Evolutionary conservation across 2,113 vertebrate species (phyloP), one percentile per base, ranked within the genome.

Genomic region (Ceuthmochares aereus): DNA sequence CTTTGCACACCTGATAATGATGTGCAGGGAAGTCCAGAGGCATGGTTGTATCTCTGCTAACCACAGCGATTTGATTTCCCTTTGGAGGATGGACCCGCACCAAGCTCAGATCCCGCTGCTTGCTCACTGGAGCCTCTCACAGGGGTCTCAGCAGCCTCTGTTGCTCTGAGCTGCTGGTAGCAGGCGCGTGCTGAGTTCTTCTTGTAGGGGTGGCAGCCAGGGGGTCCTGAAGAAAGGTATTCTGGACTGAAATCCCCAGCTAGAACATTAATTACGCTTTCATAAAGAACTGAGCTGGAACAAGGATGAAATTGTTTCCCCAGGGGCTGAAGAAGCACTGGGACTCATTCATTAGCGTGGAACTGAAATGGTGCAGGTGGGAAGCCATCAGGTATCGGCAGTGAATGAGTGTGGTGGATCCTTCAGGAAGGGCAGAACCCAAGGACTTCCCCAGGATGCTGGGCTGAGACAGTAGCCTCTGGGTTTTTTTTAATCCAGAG

Each of bases 231-330:
- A 63, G 81, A 70, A 47, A 55, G 67, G 69, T 27, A 64, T 84
- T 70, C 81, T 14, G 78, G 84, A 18, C 87, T 83, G 1, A 93
- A 87, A 93, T 82, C 70, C 78, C 69, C 52, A 47, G 84, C 87
- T 82, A 17, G 74, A 87, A 54, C 78, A 89, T 89, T 82, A 89
- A 94, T 96, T 93, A 87, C 0, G 32, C 74, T 79, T 70, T 82
- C 34, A 3, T 47, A 52, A 82, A 79, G 87, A 82, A 23, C 69
- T 63, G 87, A 95, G 84, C 81, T 78, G 87, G 84, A 87, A 87
- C 8, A 2, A 60, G 62, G 74, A 85, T 66, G 82, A 45, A 62
- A 72, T 91, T 64, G 54, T 66, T 69, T 89, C 89, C 87, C 84
- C 40, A 2, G 78, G 81, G 96, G 49, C 63, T 63, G 69, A 47